Percentiles rank a stretch among this genome's conserved stretches.
phyloP scores from a whole-genome alignment of 1,140 invertebrate genomes.

The Augochlora pura region DNA sequence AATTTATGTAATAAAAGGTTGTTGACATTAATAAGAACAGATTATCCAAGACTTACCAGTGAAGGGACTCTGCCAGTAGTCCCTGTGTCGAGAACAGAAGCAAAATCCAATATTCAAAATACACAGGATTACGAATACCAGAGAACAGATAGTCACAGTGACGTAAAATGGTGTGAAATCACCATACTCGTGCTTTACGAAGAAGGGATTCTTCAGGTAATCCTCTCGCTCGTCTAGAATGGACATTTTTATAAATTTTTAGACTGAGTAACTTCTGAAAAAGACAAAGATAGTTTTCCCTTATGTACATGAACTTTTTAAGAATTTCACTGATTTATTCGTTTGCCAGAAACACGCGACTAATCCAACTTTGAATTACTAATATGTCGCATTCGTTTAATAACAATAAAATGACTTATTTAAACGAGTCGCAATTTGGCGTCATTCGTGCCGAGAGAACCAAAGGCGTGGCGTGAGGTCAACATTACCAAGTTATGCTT shows the following conservation, averaged over 20 bases:
- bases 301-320: slow-evolving; percentile 24
- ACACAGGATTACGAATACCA: slow-evolving; percentile 85
- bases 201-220: slow-evolving; percentile 85
- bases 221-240: slow-evolving; percentile 84
- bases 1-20: neutral
- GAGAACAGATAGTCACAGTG: slow-evolving; percentile 87
- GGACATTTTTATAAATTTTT: slow-evolving; percentile 80
- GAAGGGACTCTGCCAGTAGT: slow-evolving; percentile 90
- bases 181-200: slow-evolving; percentile 82
- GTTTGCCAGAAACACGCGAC: neutral
- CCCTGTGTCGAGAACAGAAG: slow-evolving; percentile 88
- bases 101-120: slow-evolving; percentile 88
- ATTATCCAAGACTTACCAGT: slow-evolving; percentile 82
- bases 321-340: neutral
- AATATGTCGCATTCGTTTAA: neutral
- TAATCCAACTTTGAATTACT: neutral
- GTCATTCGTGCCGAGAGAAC: neutral
- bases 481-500: neutral
- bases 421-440: neutral
- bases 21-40: neutral
- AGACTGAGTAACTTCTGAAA: slow-evolving; percentile 75
- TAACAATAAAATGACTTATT: neutral
- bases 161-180: slow-evolving; percentile 90
- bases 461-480: slow-evolving; percentile 40
- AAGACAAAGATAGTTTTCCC: slow-evolving; percentile 62